phyloP scores from a whole-genome alignment of 2,888 invertebrate species.

The Athripsodes cinereus region DNA sequence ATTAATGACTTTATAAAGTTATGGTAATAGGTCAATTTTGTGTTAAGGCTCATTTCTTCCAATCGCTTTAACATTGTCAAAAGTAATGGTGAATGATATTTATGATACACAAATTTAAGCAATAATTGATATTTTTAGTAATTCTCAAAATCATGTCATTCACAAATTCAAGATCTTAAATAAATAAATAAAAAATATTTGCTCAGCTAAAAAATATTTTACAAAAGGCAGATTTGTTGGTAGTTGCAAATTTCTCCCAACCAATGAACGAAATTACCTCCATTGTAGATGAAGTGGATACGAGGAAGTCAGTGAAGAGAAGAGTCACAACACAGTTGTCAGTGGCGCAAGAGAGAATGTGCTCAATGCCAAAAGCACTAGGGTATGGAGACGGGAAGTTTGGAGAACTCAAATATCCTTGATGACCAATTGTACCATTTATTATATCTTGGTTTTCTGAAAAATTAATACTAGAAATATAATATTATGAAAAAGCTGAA shows the following conservation, averaged over 20 bases:
- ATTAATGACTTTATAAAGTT: no score
- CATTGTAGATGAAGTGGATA: conserved; percentile 25
- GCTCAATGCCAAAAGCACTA: conserved; percentile 22
- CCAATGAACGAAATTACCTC: conserved; percentile 16
- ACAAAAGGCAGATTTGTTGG: not conserved
- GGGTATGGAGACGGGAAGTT: conserved; percentile 24
- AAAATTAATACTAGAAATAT: no score
- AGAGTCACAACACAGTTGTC: conserved; percentile 17
- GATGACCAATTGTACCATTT: conserved; percentile 17
- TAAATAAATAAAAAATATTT: not conserved
- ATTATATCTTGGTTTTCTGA: conserved; percentile 24
- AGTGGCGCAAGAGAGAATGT: conserved; percentile 18
- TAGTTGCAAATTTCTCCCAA: not conserved
- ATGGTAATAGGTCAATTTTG: no score
- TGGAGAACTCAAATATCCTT: conserved; percentile 20
- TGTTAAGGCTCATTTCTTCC: no score
- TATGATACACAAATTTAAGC: no score
- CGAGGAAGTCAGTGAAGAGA: conserved; percentile 23
- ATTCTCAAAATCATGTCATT: no score
- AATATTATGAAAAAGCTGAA: no score
- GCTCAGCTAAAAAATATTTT: not conserved
- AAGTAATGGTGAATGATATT: no score
- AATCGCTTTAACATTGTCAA: no score
- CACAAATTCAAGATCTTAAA: no score
- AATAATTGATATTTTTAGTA: no score